Evolutionary conservation across 2,888 invertebrate genomes (phyloP), one percentile per base, ranked within the genome.

Genomic region (Hipparchia sbordonii): DNA sequence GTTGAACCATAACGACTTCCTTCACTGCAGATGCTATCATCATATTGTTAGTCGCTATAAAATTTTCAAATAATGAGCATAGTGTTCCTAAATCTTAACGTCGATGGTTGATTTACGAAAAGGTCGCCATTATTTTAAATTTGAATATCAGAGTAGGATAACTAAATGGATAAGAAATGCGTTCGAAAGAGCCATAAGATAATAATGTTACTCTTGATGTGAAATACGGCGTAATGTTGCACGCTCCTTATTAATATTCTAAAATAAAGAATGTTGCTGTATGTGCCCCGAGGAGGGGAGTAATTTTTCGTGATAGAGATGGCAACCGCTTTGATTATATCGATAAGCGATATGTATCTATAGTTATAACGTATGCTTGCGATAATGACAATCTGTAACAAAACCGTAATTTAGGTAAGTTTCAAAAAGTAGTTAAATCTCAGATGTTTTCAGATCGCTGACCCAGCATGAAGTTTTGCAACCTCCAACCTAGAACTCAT

Each of bases 241-340:
- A 87, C 87, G 87, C 89, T 90, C 85, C 90, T 91, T 92, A 91
- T 91, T 92, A 92, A 92, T 91, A 92, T 92, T 91, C 90, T 85
- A 91, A 91, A 92, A 91, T 90, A 91, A 92, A 92, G 89, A 92
- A 92, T 91, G 88, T 89, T 89, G 86, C 91, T 88, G 23, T 39
- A 89, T 88, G 84, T 85, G 87, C 88, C 91, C 88, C 82, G 79
- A 79, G 89, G 91, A 82, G 84, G 87, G 86, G 88, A 87, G 89
- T 87, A 85, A 85, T 86, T 85, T 86, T 87, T 87, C 85, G 83
- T 80, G 75, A 70, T 85, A 88, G 87, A 79, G 88, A 80, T 85
- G 60, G 70, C 33, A 52, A n/a, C 12, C 23, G 12, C 12, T 71
- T 39, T 39, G 6, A 45, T 70, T 82, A 78, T 85, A 79, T 85